These are phyloP conservation scores for Candidula unifasciata DNA, from an alignment of 2,888 invertebrate species.

Conservation along the genomic window DNA sequence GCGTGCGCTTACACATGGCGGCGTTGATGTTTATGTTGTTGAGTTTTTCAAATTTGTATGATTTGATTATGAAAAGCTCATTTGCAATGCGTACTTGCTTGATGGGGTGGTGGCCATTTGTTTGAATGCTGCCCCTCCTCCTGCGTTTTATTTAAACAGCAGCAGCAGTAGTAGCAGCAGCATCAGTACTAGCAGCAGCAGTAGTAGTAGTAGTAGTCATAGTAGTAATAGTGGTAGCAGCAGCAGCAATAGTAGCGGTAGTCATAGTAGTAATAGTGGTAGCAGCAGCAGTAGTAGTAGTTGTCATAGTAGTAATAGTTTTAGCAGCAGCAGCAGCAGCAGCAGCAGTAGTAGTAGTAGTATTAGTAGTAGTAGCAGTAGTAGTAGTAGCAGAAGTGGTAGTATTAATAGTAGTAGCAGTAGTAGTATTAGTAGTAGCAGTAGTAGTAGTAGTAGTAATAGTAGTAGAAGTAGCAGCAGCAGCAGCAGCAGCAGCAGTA, in stretches of 20 bases:
- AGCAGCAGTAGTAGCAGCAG: not conserved
- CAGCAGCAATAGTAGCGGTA: conserved; percentile 7
- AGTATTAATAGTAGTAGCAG: not conserved
- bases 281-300: not conserved
- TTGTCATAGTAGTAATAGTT: not conserved
- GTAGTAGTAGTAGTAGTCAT: not conserved
- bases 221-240: not conserved
- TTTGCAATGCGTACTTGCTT: no score
- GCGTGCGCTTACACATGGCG: no score
- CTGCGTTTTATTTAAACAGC: not conserved
- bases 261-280: conserved; percentile 15
- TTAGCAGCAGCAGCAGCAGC: not conserved
- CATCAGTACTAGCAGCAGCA: not conserved
- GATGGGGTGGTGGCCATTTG: no score
- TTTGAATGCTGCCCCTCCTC: no score
- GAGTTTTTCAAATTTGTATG: no score
- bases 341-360: not conserved
- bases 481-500: not conserved
- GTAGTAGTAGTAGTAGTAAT: not conserved
- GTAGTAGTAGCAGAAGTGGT: not conserved
- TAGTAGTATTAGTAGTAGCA: not conserved
- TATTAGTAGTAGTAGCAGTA: not conserved
- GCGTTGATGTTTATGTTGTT: no score
- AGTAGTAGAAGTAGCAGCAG: not conserved
- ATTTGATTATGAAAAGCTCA: no score